Percentiles rank a stretch among this genome's conserved stretches.
These are phyloP conservation scores for Gryon sp. DNA, from an alignment of 1,140 invertebrate species.

Conservation along the genomic window DNA sequence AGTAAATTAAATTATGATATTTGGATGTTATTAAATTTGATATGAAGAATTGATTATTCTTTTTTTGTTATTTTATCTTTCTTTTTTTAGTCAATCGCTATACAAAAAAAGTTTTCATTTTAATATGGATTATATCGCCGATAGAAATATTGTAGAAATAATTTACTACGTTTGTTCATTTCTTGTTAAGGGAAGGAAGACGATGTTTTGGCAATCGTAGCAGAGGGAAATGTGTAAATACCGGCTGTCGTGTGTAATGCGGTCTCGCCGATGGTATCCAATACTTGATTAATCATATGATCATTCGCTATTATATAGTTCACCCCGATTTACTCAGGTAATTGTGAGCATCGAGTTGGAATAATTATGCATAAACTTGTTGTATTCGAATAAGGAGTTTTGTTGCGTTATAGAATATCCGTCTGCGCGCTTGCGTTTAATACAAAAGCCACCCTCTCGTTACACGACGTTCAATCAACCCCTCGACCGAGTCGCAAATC, in stretches of 20 bases:
- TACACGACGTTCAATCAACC: slow-evolving; percentile 32
- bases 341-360: slow-evolving; percentile 29
- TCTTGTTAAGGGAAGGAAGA: no score
- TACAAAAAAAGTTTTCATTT: no score
- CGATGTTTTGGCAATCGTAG: no score
- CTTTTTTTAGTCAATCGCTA: no score
- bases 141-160: no score
- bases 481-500: slow-evolving; percentile 41
- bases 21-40: slow-evolving; percentile 17
- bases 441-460: slow-evolving; percentile 43
- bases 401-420: slow-evolving; percentile 12
- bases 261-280: slow-evolving; percentile 17
- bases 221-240: no score
- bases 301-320: slow-evolving; percentile 20
- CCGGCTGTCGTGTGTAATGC: no score
- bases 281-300: slow-evolving; percentile 34
- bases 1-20: slow-evolving; percentile 26
- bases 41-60: slow-evolving; percentile 3
- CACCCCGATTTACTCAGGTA: slow-evolving; percentile 6
- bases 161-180: no score
- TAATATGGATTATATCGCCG: no score
- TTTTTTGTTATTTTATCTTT: no score
- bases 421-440: slow-evolving; percentile 8
- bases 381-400: slow-evolving; percentile 20
- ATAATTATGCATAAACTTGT: slow-evolving; percentile 41